These are phyloP conservation scores for Molanna angustata DNA, from an alignment of 2,888 invertebrate species.

Conservation along the genomic window DNA sequence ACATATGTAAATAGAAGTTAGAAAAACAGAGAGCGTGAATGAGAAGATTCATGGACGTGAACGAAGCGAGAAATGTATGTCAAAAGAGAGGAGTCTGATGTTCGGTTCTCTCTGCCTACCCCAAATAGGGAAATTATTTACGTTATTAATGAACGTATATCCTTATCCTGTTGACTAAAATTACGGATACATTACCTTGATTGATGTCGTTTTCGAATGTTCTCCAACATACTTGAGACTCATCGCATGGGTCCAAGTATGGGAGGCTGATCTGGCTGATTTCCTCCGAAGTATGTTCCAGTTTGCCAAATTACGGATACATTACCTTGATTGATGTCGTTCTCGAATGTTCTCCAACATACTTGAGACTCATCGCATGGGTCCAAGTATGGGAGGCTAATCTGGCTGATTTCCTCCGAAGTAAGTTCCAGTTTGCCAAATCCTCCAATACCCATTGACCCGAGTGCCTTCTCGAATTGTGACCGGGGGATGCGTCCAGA, in stretches of 20 bases:
- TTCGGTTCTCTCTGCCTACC: too few species aligned
- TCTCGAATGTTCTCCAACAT: conserved; percentile 75
- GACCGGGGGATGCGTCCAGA: conserved; percentile 65
- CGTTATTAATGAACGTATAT: too few species aligned
- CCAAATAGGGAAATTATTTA: too few species aligned
- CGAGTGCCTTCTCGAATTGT: conserved; percentile 70
- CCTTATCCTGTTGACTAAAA: too few species aligned
- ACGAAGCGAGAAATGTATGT: too few species aligned
- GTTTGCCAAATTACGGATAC: too few species aligned
- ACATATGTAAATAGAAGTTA: too few species aligned
- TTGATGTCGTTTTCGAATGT: conserved; percentile 77
- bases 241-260: conserved; percentile 71
- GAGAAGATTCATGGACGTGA: too few species aligned
- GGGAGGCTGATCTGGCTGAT: conserved; percentile 60
- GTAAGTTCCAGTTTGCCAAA: conserved; percentile 46
- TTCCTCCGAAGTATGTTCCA: conserved; percentile 58
- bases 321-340: conserved; percentile 72
- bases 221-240: conserved; percentile 67
- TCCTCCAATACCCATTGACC: conserved; percentile 62
- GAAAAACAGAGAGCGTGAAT: too few species aligned
- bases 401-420: conserved; percentile 59
- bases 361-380: conserved; percentile 66
- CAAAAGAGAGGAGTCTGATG: too few species aligned
- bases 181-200: conserved; percentile 56
- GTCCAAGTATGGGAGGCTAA: conserved; percentile 68